Evolutionary conservation across 2,113 vertebrate genomes (phyloP).

Genomic region (Sialia sialis): DNA sequence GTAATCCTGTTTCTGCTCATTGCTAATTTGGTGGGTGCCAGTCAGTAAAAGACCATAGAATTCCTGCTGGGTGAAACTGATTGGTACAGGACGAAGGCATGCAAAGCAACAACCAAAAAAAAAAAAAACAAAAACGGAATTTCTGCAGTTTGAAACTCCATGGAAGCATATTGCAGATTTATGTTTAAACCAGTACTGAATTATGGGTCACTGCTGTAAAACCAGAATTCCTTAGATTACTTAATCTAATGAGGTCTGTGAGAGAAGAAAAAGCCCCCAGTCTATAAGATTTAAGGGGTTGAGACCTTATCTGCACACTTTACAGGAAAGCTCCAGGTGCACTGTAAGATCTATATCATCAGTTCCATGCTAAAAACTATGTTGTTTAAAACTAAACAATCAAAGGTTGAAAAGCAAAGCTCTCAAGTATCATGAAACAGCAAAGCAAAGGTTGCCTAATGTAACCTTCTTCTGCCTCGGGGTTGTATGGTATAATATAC

Average conservation of each 20-base stretch:
- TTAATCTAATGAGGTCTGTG: not conserved
- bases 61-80: not conserved
- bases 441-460: conserved; percentile 31
- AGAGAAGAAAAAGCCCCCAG: not conserved
- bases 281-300: conserved; percentile 11
- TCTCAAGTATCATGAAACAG: conserved; percentile 5
- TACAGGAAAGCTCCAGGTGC: conserved; percentile 48
- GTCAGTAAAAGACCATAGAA: not conserved
- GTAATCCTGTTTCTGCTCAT: not conserved
- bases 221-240: conserved; percentile 17
- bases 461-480: not conserved
- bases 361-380: not conserved
- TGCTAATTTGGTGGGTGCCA: not conserved
- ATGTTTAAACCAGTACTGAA: not conserved
- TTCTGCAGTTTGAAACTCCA: not conserved
- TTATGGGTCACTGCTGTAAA: conserved; percentile 11
- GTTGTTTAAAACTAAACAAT: conserved; percentile 40
- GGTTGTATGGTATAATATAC: not conserved
- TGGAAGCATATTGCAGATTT: not conserved
- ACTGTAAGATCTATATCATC: conserved; percentile 34
- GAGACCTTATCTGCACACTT: conserved; percentile 26
- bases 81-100: not conserved
- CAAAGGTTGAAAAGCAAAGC: conserved; percentile 18
- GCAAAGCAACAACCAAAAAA: not conserved
- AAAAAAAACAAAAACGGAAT: not conserved